Percentiles rank a stretch among this genome's conserved stretches.
Evolutionary conservation across 2,797 vertebrate species (phyloP).

Genomic region (Paratrypauchen microcephalus): DNA sequence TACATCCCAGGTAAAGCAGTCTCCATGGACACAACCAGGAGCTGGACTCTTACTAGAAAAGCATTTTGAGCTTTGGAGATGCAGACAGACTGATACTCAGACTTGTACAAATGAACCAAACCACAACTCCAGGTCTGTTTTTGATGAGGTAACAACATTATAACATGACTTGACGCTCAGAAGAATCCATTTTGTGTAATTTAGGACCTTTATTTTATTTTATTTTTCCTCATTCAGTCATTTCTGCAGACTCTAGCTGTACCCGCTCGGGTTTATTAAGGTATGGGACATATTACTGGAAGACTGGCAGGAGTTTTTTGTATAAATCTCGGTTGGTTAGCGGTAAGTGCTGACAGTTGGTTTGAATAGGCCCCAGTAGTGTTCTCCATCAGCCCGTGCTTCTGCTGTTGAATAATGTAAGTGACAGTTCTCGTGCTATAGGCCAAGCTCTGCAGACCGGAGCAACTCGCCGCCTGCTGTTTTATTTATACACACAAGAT

Average conservation of each 20-base stretch:
- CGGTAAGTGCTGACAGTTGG: conserved; percentile 46
- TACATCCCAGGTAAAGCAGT: too few species aligned
- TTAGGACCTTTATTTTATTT: background rate
- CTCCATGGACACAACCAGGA: too few species aligned
- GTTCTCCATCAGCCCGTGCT: conserved; percentile 54
- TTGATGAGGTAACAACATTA: too few species aligned
- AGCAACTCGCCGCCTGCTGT: conserved; percentile 29
- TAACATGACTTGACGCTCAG: too few species aligned
- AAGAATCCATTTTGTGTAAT: too few species aligned
- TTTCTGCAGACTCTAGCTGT: conserved; percentile 3
- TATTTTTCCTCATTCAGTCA: background rate
- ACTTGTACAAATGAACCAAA: too few species aligned
- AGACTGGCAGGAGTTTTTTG: conserved; percentile 18
- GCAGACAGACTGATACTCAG: too few species aligned
- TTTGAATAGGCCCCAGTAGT: conserved; percentile 55
- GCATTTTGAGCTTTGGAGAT: too few species aligned
- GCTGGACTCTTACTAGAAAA: too few species aligned
- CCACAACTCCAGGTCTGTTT: too few species aligned
- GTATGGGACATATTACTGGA: conserved; percentile 35
- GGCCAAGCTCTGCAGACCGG: conserved; percentile 30
- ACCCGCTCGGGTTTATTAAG: conserved; percentile 18
- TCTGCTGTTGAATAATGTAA: conserved; percentile 62
- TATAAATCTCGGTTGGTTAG: conserved; percentile 36
- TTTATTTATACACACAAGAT: conserved; percentile 49
- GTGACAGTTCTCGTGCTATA: conserved; percentile 42